Evolutionary conservation across 2,113 vertebrate genomes (phyloP).

Genomic region (Centrocercus urophasianus): DNA sequence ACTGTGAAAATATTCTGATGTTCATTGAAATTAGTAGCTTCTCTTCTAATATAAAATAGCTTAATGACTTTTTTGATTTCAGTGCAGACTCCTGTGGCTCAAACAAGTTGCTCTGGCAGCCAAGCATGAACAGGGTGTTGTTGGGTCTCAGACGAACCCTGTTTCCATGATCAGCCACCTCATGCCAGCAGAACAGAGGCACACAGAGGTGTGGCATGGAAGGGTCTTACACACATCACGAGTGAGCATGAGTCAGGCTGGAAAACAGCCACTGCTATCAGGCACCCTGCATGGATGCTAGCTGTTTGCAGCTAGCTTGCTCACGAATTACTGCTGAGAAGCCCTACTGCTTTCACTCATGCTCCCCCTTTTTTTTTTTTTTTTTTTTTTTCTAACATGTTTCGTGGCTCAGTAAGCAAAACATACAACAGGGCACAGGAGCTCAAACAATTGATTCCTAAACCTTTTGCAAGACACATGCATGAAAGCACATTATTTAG

Average conservation of each 20-base stretch:
- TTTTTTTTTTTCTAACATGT: neutral
- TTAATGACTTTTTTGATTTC: neutral
- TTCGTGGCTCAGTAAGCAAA: neutral
- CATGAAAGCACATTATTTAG: neutral
- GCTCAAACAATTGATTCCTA: neutral
- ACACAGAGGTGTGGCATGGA: neutral
- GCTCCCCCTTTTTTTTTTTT: neutral
- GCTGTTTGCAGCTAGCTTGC: neutral
- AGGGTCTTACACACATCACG: accelerated
- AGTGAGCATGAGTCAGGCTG: neutral
- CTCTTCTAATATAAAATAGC: neutral
- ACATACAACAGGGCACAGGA: neutral
- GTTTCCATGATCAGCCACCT: neutral
- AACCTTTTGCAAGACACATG: neutral
- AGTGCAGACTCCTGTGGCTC: neutral
- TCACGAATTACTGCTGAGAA: neutral
- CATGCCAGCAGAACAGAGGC: neutral
- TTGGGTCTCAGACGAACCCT: neutral
- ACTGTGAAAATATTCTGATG: neutral
- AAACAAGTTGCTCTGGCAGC: neutral
- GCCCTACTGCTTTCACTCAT: neutral
- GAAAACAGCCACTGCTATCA: neutral
- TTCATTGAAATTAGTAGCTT: neutral
- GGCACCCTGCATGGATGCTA: neutral
- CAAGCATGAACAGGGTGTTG: neutral